Evolutionary conservation across 2,888 invertebrate genomes (phyloP), one percentile per base, ranked within the genome.

Genomic region (Eupeodes latifasciatus): DNA sequence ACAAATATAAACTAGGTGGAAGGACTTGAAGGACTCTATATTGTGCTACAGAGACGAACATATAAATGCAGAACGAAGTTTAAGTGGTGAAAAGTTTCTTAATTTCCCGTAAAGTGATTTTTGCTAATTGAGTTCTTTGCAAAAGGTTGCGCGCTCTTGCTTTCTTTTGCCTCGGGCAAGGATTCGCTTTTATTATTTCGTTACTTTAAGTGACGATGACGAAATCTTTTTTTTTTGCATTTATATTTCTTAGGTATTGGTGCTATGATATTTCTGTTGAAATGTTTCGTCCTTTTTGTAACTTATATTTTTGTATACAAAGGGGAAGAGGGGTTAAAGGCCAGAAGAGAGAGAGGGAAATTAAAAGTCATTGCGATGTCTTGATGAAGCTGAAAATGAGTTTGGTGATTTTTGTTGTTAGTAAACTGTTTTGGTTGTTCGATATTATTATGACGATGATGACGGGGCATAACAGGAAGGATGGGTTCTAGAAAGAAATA

Each of bases 41-140:
- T 10, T 2, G 27, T n/a, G 9, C 47, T 14, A 6, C 5, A n/a
- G 11, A 19, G 47, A 66, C 11, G 51, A 11, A 9, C 51, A 57
- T 59, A 67, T 51, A 59, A 79, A 67, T 67, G 74, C 75, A 81
- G 62, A 62, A 75, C 69, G 78, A 81, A 69, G 62, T 85, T 85
- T 88, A 88, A 88, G 88, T 88, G 88, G 88, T 69, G 88, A 88
- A 85, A 88, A 88, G 88, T 88, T 88, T 88, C 88, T 88, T 88
- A 85, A 88, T 88, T 88, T 88, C 88, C 88, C 88, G 88, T 88
- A 88, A 88, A 88, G 88, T 88, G 88, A 88, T 88, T 88, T 85
- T 72, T 78, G 75, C 88, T 88, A 88, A 88, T 88, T 88, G 85
- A 88, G 88, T 88, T 88, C 81, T 72, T 88, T 62, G 72, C 77